Base-by-base conservation (phyloP, 2,113 vertebrate species). In the Gallinago paraguaiae region DNA sequence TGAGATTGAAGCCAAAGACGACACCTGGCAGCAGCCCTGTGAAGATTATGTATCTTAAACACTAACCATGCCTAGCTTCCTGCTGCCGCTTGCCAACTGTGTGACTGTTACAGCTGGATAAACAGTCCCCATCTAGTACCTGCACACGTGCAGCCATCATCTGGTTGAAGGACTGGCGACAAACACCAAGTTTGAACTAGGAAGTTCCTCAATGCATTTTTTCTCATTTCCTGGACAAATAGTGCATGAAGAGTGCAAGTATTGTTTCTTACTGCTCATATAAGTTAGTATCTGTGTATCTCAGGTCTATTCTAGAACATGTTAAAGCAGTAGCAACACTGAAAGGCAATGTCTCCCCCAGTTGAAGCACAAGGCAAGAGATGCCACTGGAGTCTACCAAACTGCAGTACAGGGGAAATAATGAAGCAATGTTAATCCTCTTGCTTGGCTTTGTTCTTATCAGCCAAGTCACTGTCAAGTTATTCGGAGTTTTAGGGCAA, bases 1-100 rank as follows among this genome's bases (percentile, higher is more conserved):
- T 13, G 65, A 94, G 86, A 17, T 0, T 67, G 83, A 70, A 86
- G 95, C 67, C 88, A 91, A 94, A 86, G 88, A 76, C 9, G 91
- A 82, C 88, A 91, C 91, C 91, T 96, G 92, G 95, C 74, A 93
- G 88, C 65, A 93, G 69, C 45, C 13, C 70, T 59, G 54, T 88
- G 63, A 76, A 87, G 80, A 92, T 82, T 71, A 30, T 23, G 19
- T 89, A 74, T 94, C 70, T 83, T 76, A 74, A 93, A 94, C 70
- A 63, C 82, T 54, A 87, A 59, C 88, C n/a, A 31, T 60, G 61
- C 23, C 81, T 82, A 54, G 24, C 67, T 95, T 97, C 92, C 93
- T 89, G 86, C 86, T 91, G 59, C 88, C 0, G 3, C 86, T 79
- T 87, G 57, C 83, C 17, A 17, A 71, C 46, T 25, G 50, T 13